Base-by-base conservation (phyloP, 2,888 invertebrate genomes). In the Sarcophaga rosellei region DNA sequence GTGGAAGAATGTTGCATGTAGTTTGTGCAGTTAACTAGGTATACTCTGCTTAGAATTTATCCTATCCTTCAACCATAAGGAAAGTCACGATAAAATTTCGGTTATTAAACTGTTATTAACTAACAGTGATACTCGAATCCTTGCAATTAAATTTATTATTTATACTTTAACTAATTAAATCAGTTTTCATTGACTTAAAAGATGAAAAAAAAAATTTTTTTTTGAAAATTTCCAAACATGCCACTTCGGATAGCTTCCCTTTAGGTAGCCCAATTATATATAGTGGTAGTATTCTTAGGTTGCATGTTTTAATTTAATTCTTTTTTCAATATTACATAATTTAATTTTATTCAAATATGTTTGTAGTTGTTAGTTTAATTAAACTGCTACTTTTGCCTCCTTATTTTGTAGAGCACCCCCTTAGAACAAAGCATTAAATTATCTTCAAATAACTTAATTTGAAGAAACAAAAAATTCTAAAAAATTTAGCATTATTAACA, bases 281-380 rank as follows among this genome's bases (percentile, higher is more conserved):
- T 69, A 65, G 35, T 35, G 35, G 35, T 35, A 82, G n/a, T 74
- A n/a, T 44, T 53, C 20, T 8, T 84, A 44, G 35, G 70, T 84
- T 84, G 84, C 84, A 84, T 84, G 84, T 63, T 45, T 63, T 47
- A 15, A 57, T 73, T 72, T 69, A 23, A 63, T 83, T 4, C 47
- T 17, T n/a, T 72, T 21, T 57, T 68, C n/a, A 23, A 53, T 35
- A 21, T 68, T 12, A n/a, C n/a, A n/a, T n/a, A n/a, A 45, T 25
- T 44, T 11, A 20, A 21, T 21, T 65, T 35, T 21, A n/a, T 70
- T 61, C 61, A 53, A 12, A 53, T 53, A 53, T 66, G 25, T 65
- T 79, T 75, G 59, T 79, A 70, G 47, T 25, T 73, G 78, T 6
- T 75, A 79, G 65, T 65, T 47, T 75, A 1, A 53, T 65, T 80